Evolutionary conservation across 2,113 vertebrate species (phyloP).

Genomic region (Cynoglossus semilaevis): DNA sequence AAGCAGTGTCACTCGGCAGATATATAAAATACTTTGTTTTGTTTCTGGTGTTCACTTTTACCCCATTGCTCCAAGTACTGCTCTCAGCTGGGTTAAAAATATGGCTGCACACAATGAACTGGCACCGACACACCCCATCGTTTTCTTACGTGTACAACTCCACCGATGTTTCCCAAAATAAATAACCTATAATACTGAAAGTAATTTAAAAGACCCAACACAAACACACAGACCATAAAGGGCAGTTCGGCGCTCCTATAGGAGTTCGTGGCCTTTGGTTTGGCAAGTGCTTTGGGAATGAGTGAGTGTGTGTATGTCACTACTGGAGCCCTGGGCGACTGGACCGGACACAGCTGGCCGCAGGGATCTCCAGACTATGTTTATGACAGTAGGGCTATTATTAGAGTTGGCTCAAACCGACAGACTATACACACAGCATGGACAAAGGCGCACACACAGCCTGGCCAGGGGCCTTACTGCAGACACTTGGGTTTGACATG

Average conservation of each 20-base stretch:
- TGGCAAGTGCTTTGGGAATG: conserved; percentile 60
- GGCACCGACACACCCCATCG: conserved; percentile 8
- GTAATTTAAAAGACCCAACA: background rate
- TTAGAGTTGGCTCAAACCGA: conserved; percentile 66
- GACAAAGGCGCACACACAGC: conserved; percentile 16
- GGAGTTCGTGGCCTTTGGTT: conserved; percentile 62
- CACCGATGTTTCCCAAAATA: too few relatives aligned
- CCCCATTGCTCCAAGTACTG: conserved; percentile 1
- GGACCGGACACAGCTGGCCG: conserved; percentile 69
- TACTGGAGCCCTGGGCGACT: conserved; percentile 69
- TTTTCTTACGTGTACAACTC: too few relatives aligned
- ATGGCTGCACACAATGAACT: conserved; percentile 38
- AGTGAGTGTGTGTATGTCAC: conserved; percentile 34
- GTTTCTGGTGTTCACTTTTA: conserved; percentile 25
- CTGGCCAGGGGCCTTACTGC: conserved; percentile 49
- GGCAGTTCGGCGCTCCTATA: conserved; percentile 40
- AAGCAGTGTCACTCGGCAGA: conserved; percentile 51
- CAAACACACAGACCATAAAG: conserved; percentile 4
- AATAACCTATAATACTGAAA: too few relatives aligned
- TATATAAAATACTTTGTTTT: conserved; percentile 58
- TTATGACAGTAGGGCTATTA: conserved; percentile 71
- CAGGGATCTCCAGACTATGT: conserved; percentile 72
- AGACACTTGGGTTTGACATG: conserved; percentile 46
- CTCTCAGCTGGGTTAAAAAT: conserved; percentile 26
- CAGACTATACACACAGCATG: conserved; percentile 46